phyloP scores from a whole-genome alignment of 2,888 invertebrate species.

The Callosobruchus maculatus region DNA sequence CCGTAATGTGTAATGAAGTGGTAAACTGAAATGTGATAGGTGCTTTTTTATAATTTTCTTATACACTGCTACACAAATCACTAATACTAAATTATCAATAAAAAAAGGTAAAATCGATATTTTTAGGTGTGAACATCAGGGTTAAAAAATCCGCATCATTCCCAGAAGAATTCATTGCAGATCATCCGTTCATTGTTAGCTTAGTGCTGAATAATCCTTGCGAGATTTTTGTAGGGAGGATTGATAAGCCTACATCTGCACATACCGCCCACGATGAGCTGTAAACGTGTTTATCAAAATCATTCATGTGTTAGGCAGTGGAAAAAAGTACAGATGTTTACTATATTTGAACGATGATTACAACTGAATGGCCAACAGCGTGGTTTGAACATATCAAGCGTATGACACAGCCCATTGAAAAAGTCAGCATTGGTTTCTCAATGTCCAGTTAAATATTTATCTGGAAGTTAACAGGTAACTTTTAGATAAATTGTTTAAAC shows the following conservation, averaged over 20 bases:
- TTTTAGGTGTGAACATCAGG: conserved; percentile 2
- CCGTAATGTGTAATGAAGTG: not conserved
- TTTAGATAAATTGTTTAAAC: no score
- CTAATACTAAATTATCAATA: not conserved
- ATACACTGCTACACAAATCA: not conserved
- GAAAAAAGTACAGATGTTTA: no score
- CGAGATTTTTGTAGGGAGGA: conserved; percentile 20
- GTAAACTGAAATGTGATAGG: not conserved
- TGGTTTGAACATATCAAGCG: no score
- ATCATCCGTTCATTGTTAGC: conserved; percentile 23
- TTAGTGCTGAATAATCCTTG: conserved; percentile 7
- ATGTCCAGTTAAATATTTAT: no score
- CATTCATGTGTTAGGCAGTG: no score
- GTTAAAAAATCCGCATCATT: conserved; percentile 5
- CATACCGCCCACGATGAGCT: not conserved
- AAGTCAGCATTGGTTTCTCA: no score
- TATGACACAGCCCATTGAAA: no score
- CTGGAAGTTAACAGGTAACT: no score
- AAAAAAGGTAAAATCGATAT: not conserved
- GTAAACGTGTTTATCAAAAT: not conserved
- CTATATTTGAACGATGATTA: no score
- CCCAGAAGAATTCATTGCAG: conserved; percentile 19
- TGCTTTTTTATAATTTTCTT: not conserved
- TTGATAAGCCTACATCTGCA: conserved; percentile 10
- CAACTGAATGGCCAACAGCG: no score